These are phyloP conservation scores for Sycophaga agraensis DNA, from an alignment of 1,140 invertebrate species.

Conservation along the genomic window DNA sequence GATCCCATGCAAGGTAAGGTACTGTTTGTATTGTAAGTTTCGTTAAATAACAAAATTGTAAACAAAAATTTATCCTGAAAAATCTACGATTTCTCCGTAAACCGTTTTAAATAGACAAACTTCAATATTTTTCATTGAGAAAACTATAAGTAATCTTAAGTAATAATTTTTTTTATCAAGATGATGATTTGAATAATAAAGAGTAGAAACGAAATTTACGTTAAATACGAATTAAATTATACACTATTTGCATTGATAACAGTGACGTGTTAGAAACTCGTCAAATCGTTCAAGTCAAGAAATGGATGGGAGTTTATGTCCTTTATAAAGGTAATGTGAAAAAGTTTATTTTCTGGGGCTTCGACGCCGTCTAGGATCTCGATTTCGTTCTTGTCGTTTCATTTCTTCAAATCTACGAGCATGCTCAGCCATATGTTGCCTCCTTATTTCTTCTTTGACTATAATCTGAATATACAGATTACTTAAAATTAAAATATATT, in stretches of 20 bases:
- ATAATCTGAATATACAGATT: slow-evolving; percentile 66
- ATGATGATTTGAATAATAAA: slow-evolving; percentile 13
- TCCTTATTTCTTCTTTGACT: slow-evolving; percentile 81
- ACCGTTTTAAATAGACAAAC: slow-evolving; percentile 8
- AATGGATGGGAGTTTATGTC: slow-evolving; percentile 33
- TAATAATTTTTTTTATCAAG: background rate
- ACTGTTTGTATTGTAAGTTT: slow-evolving; percentile 17
- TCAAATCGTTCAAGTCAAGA: slow-evolving; percentile 21
- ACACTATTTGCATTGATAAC: slow-evolving; percentile 24
- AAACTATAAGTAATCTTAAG: slow-evolving; percentile 22
- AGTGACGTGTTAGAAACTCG: slow-evolving; percentile 15
- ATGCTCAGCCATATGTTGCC: slow-evolving; percentile 82
- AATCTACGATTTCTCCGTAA: background rate
- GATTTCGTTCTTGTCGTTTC: slow-evolving; percentile 57
- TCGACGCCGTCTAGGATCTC: slow-evolving; percentile 51
- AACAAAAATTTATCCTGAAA: slow-evolving; percentile 29
- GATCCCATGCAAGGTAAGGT: slow-evolving; percentile 32
- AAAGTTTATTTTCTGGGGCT: slow-evolving; percentile 55
- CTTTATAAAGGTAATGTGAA: slow-evolving; percentile 28
- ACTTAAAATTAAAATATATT: background rate
- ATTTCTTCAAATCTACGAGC: slow-evolving; percentile 75
- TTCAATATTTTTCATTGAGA: slow-evolving; percentile 13
- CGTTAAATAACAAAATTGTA: slow-evolving; percentile 20
- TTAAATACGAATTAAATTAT: slow-evolving; percentile 23
- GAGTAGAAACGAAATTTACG: slow-evolving; percentile 13